A percentile compares a stretch with the other conserved stretches of the same genome.
These are phyloP conservation scores for Mionectes macconnelli DNA, from an alignment of 2,113 vertebrate genomes.

Conservation along the genomic window DNA sequence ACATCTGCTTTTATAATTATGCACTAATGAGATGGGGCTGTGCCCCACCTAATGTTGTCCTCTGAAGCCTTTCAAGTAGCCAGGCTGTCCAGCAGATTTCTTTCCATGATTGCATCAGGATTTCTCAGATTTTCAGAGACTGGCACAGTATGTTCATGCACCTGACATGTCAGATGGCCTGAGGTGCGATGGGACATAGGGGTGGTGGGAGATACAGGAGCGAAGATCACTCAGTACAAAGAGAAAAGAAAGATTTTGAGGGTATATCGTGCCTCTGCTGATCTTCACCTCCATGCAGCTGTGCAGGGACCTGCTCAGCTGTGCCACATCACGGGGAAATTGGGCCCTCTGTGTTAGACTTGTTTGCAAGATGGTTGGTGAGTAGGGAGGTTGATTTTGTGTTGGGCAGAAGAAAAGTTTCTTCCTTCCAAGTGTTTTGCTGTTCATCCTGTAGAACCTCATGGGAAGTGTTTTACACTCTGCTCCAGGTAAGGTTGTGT, in stretches of 20 bases:
- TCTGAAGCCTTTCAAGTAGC: constrained; percentile 24
- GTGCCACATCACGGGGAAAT: background rate
- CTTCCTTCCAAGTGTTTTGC: accelerated
- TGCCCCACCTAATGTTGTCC: constrained; percentile 2
- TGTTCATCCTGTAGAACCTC: accelerated
- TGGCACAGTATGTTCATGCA: accelerated
- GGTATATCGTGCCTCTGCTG: background rate
- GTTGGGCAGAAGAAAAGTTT: accelerated
- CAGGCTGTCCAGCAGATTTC: background rate
- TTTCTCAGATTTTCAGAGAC: background rate
- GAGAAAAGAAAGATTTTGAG: background rate
- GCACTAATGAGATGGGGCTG: background rate
- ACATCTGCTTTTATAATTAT: constrained; percentile 60
- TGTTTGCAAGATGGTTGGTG: background rate
- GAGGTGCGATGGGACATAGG: background rate
- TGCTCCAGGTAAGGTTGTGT: background rate
- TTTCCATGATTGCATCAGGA: background rate
- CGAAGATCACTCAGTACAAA: background rate
- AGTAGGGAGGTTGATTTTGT: accelerated
- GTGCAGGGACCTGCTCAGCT: background rate
- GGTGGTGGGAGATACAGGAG: background rate
- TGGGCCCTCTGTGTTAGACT: background rate
- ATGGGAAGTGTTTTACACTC: accelerated
- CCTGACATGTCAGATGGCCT: background rate
- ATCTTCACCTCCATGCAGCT: background rate